Evolutionary conservation across 2,797 vertebrate species (phyloP).

Genomic region (Carduelis carduelis): DNA sequence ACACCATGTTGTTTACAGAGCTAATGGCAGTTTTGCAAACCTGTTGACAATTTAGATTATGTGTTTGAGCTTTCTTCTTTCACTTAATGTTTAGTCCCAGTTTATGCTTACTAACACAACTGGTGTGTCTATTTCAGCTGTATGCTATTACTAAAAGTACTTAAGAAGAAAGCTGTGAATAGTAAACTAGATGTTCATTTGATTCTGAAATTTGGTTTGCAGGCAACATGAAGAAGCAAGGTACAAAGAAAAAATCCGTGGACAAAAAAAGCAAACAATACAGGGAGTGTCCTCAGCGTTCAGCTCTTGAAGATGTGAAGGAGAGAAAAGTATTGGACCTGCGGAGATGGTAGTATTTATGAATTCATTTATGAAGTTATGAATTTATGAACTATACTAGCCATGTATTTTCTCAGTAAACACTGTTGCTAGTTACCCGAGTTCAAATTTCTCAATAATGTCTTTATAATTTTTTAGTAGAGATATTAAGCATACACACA

Average conservation of each 20-base stretch:
- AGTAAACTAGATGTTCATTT: background rate
- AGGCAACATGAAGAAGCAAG: constrained; percentile 89
- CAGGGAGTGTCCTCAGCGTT: constrained; percentile 81
- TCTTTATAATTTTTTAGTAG: background rate
- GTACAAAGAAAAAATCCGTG: constrained; percentile 86
- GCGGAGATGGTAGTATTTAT: constrained; percentile 88
- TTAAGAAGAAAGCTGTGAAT: background rate
- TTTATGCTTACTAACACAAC: background rate
- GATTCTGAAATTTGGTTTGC: constrained; percentile 44
- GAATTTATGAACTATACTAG: background rate
- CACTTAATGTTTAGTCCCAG: background rate
- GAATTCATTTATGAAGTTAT: background rate
- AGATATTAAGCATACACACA: background rate
- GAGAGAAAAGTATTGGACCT: constrained; percentile 96
- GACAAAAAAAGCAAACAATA: constrained; percentile 87
- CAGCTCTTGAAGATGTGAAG: constrained; percentile 88
- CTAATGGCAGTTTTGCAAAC: background rate
- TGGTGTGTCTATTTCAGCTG: background rate
- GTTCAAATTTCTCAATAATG: background rate
- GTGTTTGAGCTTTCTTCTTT: background rate
- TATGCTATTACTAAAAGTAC: background rate
- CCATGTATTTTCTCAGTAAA: background rate
- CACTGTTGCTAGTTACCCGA: background rate
- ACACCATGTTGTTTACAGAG: background rate
- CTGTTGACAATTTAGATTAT: background rate